Base-by-base conservation (phyloP, 2,888 invertebrate genomes). In the Oscheius sp. region DNA sequence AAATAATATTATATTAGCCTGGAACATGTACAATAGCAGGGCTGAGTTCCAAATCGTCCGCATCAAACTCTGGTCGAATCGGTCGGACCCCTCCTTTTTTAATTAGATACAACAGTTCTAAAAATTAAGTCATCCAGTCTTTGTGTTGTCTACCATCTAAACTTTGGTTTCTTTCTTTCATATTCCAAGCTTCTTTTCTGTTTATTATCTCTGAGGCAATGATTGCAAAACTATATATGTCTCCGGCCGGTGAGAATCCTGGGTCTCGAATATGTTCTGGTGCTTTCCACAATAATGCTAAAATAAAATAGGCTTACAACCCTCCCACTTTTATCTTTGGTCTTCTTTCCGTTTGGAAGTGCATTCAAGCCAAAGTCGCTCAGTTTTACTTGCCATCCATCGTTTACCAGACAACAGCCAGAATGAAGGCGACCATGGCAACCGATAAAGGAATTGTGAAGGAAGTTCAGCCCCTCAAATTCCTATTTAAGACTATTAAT, bases 221-320 rank as follows among this genome's bases (percentile, higher is more conserved):
- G 22, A 83, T 80, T 12, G 80, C 80, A 67, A 82, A 80, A 12
- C 80, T 78, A 67, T 80, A 83, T 20, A 84, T 70, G 57, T 83
- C 83, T 8, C 80, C 83, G 17, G 79, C 62, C 67, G 73, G 70
- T 2, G 78, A 79, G 9, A 75, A 67, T 49, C 70, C 64, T 6
- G 72, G 72, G 26, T 70, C 70, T 4, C 68, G 68, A 0, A 82
- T 67, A 26, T 78, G 71, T 68, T 83, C 83, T 6, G 83, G 83
- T 2, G 83, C 80, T 47, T 68, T 72, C 84, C 84, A 83, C 17
- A 83, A 54, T 14, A 67, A 41, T 0, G 47, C 41, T 41, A 41
- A 41, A 41, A 41, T 17, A 2, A 6, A 3, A n/a, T n/a, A n/a
- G n/a, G 4, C 14, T 2, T 41, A 41, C 36, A 14, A 36, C 12